phyloP scores from a whole-genome alignment of 2,888 invertebrate species.

The Trachelus troglodyta region DNA sequence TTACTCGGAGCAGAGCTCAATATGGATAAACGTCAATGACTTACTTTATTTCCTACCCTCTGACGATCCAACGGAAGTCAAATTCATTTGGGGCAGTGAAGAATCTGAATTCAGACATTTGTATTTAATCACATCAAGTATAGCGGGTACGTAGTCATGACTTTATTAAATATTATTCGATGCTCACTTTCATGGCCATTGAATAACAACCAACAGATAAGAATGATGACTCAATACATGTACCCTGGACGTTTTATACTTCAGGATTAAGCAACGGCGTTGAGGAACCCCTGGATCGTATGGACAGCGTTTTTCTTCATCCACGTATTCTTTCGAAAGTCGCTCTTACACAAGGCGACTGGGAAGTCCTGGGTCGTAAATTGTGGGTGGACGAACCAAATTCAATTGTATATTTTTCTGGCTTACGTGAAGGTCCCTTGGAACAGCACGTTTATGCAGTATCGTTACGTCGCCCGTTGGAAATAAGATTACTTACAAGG shows the following conservation, averaged over 20 bases:
- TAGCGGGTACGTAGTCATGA: conserved; percentile 51
- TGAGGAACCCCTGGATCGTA: conserved; percentile 67
- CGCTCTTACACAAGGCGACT: conserved; percentile 88
- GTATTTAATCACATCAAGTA: conserved; percentile 79
- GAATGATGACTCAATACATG: not conserved
- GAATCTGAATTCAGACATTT: conserved; percentile 91
- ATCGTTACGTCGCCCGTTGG: conserved; percentile 77
- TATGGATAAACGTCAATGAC: conserved; percentile 97
- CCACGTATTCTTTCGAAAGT: conserved; percentile 78
- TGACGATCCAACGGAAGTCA: conserved; percentile 66
- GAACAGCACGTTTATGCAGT: conserved; percentile 94
- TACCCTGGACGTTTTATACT: conserved; percentile 56
- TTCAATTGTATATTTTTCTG: conserved; percentile 90
- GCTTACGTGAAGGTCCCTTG: conserved; percentile 88
- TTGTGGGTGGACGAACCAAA: conserved; percentile 88
- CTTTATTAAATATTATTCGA: not conserved
- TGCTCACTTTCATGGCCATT: not conserved
- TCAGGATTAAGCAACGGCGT: conserved; percentile 70
- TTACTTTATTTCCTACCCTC: conserved; percentile 84
- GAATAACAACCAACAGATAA: not conserved
- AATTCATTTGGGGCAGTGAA: conserved; percentile 94
- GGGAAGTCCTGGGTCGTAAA: conserved; percentile 89
- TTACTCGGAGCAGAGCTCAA: conserved; percentile 74
- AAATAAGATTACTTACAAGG: conserved; percentile 81
- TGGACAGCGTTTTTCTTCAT: conserved; percentile 68